Base-by-base conservation (phyloP, 2,113 vertebrate species). In the Antechinus stuartii region DNA sequence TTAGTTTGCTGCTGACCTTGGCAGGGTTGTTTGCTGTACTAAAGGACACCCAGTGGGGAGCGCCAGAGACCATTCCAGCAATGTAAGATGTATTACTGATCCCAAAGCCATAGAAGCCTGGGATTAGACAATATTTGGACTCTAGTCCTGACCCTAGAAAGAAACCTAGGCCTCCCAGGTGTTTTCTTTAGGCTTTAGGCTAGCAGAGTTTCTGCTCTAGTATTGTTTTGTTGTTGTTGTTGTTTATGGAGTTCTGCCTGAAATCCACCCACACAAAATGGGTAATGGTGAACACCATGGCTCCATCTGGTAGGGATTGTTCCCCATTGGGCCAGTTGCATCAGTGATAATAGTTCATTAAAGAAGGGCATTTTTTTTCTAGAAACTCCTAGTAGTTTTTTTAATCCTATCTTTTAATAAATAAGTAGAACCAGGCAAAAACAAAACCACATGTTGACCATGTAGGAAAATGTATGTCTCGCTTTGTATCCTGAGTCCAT, bases 291-390 rank as follows among this genome's bases (percentile, higher is more conserved):
- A 84, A 8, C n/a, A 22, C n/a, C n/a, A 84, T 42, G n/a, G 16
- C 6, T 8, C 68, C 16, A 1, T n/a, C 8, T 14, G 22, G 14
- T n/a, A 84, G 19, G 68, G 5, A 6, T n/a, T 0, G 0, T 22
- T 84, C n/a, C 19, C 35, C 68, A 84, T 42, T 84, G 68, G 68
- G n/a, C 1, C n/a, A 42, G 35, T 14, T 84, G 22, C 35, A 84
- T 76, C 68, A 84, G 6, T 84, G n/a, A 68, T 84, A 84, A 84
- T 84, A 84, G 16, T 7, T 42, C 68, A n/a, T 42, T 42, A 42
- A 14, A 42, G 5, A 84, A 84, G 68, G 19, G 1, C 68, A 84
- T 42, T 84, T 42, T 84, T 42, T 49, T 42, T 8, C n/a, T 42
- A 84, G 35, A 84, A 42, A 42, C 35, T 42, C 61, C 5, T 76